Base-by-base conservation (phyloP, 2,888 invertebrate genomes). In the Drosophila lutescens region DNA sequence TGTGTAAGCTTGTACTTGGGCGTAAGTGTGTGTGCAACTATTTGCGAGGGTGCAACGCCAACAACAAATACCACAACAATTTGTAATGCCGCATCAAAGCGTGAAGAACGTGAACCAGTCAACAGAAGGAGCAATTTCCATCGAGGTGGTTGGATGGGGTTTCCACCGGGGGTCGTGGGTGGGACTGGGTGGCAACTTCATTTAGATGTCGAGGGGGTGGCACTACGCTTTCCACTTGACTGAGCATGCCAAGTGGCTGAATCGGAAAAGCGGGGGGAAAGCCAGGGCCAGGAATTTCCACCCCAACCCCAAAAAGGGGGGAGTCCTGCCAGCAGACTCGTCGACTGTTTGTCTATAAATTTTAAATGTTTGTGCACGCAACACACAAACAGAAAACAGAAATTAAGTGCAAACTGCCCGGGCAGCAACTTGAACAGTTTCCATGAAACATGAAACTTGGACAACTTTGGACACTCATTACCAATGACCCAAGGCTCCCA, bases 21-120 rank as follows among this genome's bases (percentile, higher is more conserved):
- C 20, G 26, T 26, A 17, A 3, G 36, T 34, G 65, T 58, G 41
- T 67, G 43, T 74, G 73, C 77, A 61, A 77, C 74, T 74, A 80
- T 74, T 80, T 80, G 77, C 61, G 78, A 77, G 80, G 78, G 77
- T 80, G 77, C 67, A 67, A 62, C 63, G 59, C 55, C 60, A 60
- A 69, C 78, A 75, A 75, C 66, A 88, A 86, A 89, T 88, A 86
- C 89, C 88, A 88, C 86, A 86, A 77, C 82, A 80, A 90, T 90
- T 90, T 83, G 90, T 76, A 79, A 89, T 80, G 90, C 88, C 89
- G 81, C 81, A 89, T 86, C 77, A 89, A 89, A 89, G 89, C 86
- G 84, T 89, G 89, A 88, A 86, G 76, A 82, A 69, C 80, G 78
- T 74, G 66, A 74, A 69, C 77, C 85, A 71, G 85, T 86, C 88